Evolutionary conservation across 2,888 invertebrate genomes (phyloP), one percentile per base, ranked within the genome.

Genomic region (Abrostola triplasia): DNA sequence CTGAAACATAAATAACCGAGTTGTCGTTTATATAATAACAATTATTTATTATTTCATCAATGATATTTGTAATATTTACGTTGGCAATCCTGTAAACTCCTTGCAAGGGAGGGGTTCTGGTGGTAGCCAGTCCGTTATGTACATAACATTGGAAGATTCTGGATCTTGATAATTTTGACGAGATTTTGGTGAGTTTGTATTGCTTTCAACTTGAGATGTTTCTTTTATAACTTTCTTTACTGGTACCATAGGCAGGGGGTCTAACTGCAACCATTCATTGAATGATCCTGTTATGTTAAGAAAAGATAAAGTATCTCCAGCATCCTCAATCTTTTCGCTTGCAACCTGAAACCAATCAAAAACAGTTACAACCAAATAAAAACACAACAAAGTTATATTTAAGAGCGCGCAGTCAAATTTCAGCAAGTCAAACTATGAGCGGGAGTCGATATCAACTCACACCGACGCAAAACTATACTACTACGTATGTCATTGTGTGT

Each of bases 31-130:
- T 24, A 2, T 24, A 24, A 2, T 24, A 24, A 24, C 24, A 24
- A 24, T 24, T 2, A 24, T 24, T 24, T 1, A 24, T 24, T 2
- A 2, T 1, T 24, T 24, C 24, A 24, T 24, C 4, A 4, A 24
- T 24, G 24, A 2, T 4, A 24, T 10, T n/a, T 13, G 10, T 9
- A 52, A 12, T 62, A 97, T 95, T 86, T 96, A 96, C 55, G 97
- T 97, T 0, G 96, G 95, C 62, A 93, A 83, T 0, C 94, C 97
- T 0, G 92, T 87, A 78, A 97, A 97, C 52, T 95, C 88, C 0
- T 86, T 86, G 56, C 90, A 87, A 0, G 77, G 81, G 41, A 97
- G 90, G 0, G 94, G 90, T 56, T 93, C 92, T 0, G 96, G 85
- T 4, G 96, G 95, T 53, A 95, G 79, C 97, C 97, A 97, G 55